phyloP scores from a whole-genome alignment of 1,140 invertebrate genomes.

The Bathynomus jamesi region DNA sequence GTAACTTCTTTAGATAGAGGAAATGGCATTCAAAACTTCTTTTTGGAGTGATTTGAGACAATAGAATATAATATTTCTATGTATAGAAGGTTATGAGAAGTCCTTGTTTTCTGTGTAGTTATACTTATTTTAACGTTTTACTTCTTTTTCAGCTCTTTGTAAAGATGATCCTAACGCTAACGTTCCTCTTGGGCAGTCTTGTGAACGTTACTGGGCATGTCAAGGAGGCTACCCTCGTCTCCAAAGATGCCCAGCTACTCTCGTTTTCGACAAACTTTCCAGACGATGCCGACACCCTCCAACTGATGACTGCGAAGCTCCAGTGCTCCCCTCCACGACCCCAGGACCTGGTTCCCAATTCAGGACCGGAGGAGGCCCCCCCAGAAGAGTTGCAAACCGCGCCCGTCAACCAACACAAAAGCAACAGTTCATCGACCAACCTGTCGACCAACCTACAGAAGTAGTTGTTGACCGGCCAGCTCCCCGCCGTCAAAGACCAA shows the following conservation, averaged over 20 bases:
- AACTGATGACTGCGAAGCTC: conserved; percentile 69
- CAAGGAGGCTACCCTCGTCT: conserved; percentile 84
- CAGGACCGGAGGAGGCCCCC: conserved; percentile 4
- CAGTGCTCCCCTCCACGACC: conserved; percentile 20
- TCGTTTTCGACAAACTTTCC: conserved; percentile 76
- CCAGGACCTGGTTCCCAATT: conserved; percentile 8
- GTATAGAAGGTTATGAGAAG: too few relatives aligned
- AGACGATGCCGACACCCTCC: conserved; percentile 77
- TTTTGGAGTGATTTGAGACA: too few relatives aligned
- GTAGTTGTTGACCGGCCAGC: neutral
- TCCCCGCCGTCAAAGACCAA: neutral
- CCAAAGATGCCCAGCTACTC: conserved; percentile 77
- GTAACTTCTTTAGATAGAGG: too few relatives aligned
- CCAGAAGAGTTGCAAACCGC: conserved; percentile 9
- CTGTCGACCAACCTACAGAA: neutral
- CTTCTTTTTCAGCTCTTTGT: conserved; percentile 63
- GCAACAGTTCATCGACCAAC: neutral
- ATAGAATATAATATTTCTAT: too few relatives aligned
- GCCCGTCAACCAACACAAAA: neutral
- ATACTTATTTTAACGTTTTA: too few relatives aligned
- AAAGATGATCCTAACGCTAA: conserved; percentile 77
- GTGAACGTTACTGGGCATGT: conserved; percentile 87
- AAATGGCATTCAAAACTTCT: too few relatives aligned
- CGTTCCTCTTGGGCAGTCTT: conserved; percentile 71
- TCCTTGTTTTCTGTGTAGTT: too few relatives aligned